phyloP scores from a whole-genome alignment of 2,113 vertebrate genomes.

The Myrmecophaga tridactyla region DNA sequence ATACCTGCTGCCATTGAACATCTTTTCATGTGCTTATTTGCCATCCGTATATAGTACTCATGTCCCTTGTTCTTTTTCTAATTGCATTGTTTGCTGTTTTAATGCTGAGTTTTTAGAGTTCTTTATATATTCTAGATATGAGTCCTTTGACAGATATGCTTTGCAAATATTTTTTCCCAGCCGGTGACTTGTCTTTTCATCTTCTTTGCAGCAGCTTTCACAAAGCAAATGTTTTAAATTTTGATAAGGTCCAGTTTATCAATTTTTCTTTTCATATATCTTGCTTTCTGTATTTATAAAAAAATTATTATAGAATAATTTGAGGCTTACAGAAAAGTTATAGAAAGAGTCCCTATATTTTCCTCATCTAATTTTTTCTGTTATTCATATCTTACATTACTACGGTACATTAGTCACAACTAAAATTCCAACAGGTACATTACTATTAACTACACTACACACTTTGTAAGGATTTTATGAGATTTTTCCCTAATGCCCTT shows the following conservation, averaged over 20 bases:
- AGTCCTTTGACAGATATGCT: background rate
- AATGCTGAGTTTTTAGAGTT: background rate
- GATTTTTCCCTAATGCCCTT: background rate
- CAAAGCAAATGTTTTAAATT: background rate
- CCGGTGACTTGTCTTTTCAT: background rate
- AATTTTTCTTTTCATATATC: background rate
- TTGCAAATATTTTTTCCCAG: background rate
- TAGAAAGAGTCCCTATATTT: background rate
- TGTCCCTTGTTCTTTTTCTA: background rate
- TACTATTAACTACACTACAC: background rate
- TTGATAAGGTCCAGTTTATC: background rate
- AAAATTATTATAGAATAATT: background rate
- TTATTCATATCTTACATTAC: background rate
- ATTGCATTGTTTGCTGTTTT: background rate
- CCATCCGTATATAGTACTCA: background rate
- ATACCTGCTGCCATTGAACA: background rate
- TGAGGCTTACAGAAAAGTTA: background rate
- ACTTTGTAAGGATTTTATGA: background rate
- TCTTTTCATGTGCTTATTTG: background rate
- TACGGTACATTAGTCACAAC: background rate
- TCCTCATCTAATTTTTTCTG: background rate
- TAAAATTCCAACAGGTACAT: background rate
- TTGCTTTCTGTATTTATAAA: background rate
- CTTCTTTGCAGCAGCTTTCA: background rate
- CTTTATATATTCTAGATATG: background rate